These are phyloP conservation scores for Propsilocerus akamusi DNA, from an alignment of 1,140 invertebrate species.

Conservation along the genomic window DNA sequence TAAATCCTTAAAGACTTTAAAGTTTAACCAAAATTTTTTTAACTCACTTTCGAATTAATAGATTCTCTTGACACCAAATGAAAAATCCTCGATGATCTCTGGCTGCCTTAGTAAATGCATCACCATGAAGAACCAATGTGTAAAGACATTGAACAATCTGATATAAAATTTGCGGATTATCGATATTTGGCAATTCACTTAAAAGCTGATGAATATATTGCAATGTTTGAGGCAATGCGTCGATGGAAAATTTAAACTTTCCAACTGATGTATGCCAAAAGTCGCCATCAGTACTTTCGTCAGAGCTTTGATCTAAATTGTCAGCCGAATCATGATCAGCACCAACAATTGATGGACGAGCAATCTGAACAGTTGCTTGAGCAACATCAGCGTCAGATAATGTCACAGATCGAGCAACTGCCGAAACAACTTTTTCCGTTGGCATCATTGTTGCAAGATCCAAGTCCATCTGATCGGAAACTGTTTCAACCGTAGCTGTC, in stretches of 20 bases:
- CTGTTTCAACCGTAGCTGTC: constrained; percentile 84
- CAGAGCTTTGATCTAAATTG: constrained; percentile 43
- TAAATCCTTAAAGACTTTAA: neutral
- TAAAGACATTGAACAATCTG: constrained; percentile 85
- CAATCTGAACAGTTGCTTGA: constrained; percentile 41
- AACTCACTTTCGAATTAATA: constrained; percentile 81
- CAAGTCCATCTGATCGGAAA: constrained; percentile 63
- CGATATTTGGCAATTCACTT: constrained; percentile 62
- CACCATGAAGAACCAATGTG: constrained; percentile 80
- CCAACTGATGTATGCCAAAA: constrained; percentile 86
- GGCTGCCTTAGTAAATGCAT: constrained; percentile 72
- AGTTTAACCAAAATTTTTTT: neutral
- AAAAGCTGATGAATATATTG: constrained; percentile 83
- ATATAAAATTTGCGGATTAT: constrained; percentile 86
- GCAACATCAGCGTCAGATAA: constrained; percentile 75
- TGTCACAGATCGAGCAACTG: constrained; percentile 68
- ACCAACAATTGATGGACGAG: constrained; percentile 38
- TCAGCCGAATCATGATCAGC: constrained; percentile 13
- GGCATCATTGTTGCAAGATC: constrained; percentile 65
- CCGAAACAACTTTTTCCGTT: constrained; percentile 56
- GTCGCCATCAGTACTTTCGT: constrained; percentile 41
- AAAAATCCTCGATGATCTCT: constrained; percentile 88
- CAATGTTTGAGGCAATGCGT: constrained; percentile 79
- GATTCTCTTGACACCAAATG: constrained; percentile 93
- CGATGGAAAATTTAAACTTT: constrained; percentile 77